Evolutionary conservation across 1,140 invertebrate genomes (phyloP).

Genomic region (Leptinotarsa defecta): DNA sequence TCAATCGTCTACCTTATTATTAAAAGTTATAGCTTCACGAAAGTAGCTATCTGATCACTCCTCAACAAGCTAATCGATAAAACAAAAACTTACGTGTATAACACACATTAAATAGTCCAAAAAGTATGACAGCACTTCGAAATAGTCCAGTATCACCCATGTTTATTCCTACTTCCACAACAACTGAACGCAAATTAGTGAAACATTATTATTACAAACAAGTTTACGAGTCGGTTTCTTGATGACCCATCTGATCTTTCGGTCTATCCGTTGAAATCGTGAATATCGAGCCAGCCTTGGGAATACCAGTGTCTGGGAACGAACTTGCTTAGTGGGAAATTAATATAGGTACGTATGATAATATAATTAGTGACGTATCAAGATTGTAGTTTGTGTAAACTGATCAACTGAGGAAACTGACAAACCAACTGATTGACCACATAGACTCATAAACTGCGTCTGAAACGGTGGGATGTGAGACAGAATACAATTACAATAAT

Average conservation of each 20-base stretch:
- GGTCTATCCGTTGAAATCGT: conserved; percentile 13
- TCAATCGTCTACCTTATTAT: too few relatives aligned
- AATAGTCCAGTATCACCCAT: not conserved
- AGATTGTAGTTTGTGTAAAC: not conserved
- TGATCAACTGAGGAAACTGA: not conserved
- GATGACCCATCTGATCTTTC: conserved; percentile 36
- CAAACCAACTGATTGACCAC: too few relatives aligned
- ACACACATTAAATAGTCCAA: conserved; percentile 9
- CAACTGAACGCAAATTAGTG: not conserved
- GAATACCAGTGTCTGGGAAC: conserved; percentile 26
- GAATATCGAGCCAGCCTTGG: conserved; percentile 39
- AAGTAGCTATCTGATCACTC: too few relatives aligned
- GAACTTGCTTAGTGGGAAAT: conserved; percentile 17
- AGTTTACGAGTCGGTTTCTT: conserved; percentile 18
- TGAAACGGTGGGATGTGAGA: too few relatives aligned
- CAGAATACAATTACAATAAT: too few relatives aligned
- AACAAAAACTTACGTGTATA: conserved; percentile 7
- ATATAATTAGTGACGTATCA: not conserved
- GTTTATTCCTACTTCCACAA: not conserved
- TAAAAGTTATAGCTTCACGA: too few relatives aligned
- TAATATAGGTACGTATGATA: not conserved
- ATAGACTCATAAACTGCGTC: too few relatives aligned
- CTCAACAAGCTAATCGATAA: too few relatives aligned
- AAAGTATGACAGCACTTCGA: not conserved
- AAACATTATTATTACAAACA: conserved; percentile 9